Base-by-base conservation (phyloP, 2,888 invertebrate genomes). In the Baronia brevicornis region DNA sequence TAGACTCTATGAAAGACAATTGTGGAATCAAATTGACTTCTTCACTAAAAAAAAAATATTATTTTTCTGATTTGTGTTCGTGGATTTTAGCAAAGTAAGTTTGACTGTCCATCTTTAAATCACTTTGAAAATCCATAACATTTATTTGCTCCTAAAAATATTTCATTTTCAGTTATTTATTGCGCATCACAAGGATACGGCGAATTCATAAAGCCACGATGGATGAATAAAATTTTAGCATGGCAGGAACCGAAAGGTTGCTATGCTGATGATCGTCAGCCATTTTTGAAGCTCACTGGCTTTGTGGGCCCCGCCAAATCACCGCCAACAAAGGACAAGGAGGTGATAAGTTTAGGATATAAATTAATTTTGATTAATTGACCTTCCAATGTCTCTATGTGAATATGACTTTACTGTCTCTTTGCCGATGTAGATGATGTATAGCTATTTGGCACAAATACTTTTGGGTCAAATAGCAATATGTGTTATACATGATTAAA, bases 191-290 rank as follows among this genome's bases (percentile, higher is more conserved):
- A 82, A 64, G 84, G 84, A 1, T 82, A 82, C 31, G 84, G 84
- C 2, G 84, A 84, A 41, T 84, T 84, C 25, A 78, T 84, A 44
- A 84, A 84, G 32, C 84, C 84, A 1, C 65, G 84, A 1, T 84
- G 84, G 84, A 74, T 82, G 75, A 82, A 84, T 44, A 79, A 74
- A 45, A 64, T 84, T 4, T 50, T 84, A 36, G 60, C 78, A 0
- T 84, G 84, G 84, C 84, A 84, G 49, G 77, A 82, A 34, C 75
- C 82, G 0, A 70, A 59, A 19, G 84, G 84, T 0, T 84, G 84
- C 45, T 84, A 68, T 32, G 58, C 80, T 1, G 84, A 84, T 42
- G 79, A 82, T 18, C 60, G 84, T 2, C 74, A 72, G 28, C 58
- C 75, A 1, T 84, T 82, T 42, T 38, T 79, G 17, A 70, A 62